Evolutionary conservation across 2,888 invertebrate genomes (phyloP).

Genomic region (Meandrusa payeni): DNA sequence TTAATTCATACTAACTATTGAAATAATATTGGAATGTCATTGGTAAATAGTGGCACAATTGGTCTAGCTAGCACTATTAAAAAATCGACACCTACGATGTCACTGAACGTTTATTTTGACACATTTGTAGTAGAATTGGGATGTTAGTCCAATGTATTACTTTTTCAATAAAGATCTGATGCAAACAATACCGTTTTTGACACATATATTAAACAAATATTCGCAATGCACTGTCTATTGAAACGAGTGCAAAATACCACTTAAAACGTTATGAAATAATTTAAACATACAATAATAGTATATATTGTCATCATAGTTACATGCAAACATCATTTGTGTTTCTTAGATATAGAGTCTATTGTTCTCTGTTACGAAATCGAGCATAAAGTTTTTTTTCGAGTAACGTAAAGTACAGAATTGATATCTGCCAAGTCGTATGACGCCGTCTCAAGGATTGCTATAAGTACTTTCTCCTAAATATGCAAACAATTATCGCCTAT

Average conservation of each 20-base stretch:
- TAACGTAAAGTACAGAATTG: conserved; percentile 9
- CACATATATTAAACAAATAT: conserved; percentile 16
- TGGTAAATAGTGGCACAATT: too few species aligned
- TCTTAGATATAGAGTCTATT: conserved; percentile 19
- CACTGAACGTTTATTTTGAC: too few species aligned
- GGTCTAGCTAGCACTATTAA: too few species aligned
- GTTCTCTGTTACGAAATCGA: conserved; percentile 1
- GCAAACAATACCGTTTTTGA: too few species aligned
- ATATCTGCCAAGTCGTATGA: conserved; percentile 22
- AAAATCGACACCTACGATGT: too few species aligned
- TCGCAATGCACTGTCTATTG: conserved; percentile 1
- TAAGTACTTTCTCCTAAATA: conserved; percentile 22
- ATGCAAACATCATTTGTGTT: too few species aligned
- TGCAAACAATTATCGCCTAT: conserved; percentile 14
- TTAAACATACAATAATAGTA: background rate
- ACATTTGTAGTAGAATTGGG: too few species aligned
- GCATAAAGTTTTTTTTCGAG: conserved; percentile 9
- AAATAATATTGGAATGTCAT: too few species aligned
- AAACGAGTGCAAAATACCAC: conserved; percentile 11
- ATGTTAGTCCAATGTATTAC: too few species aligned
- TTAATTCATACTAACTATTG: too few species aligned
- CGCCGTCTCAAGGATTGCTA: conserved; percentile 20
- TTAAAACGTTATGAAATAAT: conserved; percentile 8
- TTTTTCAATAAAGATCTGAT: too few species aligned
- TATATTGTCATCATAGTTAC: too few species aligned